A percentile compares a stretch with the other conserved stretches of the same genome.
Conservation (phyloP, 2,888 invertebrate species). For the Sesamia inferens region DNA sequence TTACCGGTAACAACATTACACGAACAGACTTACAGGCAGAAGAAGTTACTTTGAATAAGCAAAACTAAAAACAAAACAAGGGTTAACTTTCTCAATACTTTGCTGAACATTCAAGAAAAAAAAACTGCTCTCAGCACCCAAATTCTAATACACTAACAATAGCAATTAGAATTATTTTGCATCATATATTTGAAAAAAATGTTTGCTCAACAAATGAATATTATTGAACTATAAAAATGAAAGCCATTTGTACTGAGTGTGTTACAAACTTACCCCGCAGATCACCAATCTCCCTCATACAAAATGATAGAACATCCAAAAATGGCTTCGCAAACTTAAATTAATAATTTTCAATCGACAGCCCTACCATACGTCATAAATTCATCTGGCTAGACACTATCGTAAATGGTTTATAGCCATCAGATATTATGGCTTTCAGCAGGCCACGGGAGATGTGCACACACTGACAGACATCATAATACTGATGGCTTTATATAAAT, state of each 20-base stretch:
- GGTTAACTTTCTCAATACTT: not conserved
- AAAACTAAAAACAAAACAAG: not conserved
- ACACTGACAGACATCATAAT: conserved; percentile 60
- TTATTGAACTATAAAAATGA: not conserved
- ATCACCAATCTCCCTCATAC: not conserved
- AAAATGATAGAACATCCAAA: not conserved
- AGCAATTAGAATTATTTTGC: not conserved
- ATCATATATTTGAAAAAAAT: not conserved
- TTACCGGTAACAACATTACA: too few species aligned
- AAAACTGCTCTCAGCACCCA: not conserved
- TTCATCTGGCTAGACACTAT: conserved; percentile 80
- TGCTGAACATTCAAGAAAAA: not conserved
- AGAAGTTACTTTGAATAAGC: not conserved
- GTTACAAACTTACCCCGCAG: not conserved
- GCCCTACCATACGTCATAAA: conserved; percentile 67
- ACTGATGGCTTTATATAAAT: conserved; percentile 56
- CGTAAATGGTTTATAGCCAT: conserved; percentile 80
- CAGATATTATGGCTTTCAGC: conserved; percentile 74
- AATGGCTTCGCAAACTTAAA: conserved; percentile 13
- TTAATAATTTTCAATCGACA: conserved; percentile 56
- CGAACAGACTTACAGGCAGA: too few species aligned
- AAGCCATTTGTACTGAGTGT: not conserved
- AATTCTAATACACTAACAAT: not conserved
- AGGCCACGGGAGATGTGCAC: conserved; percentile 62
- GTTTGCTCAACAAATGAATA: not conserved